phyloP scores from a whole-genome alignment of 2,797 vertebrate genomes.

The Notolabrus celidotus region DNA sequence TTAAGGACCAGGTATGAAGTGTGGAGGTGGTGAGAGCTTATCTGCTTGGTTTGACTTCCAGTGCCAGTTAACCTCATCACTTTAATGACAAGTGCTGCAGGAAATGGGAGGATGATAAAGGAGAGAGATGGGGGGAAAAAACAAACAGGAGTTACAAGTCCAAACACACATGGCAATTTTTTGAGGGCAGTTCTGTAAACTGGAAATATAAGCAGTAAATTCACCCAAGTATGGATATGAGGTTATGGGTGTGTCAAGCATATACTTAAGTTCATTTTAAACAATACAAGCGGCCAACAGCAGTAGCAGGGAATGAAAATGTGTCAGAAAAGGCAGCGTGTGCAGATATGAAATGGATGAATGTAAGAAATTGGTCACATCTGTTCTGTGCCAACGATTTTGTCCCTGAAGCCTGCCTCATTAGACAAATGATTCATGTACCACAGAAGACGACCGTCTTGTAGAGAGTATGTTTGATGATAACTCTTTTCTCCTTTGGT shows the following conservation, averaged over 20 bases:
- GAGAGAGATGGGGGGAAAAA: neutral
- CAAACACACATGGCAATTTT: no score
- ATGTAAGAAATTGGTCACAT: constrained; percentile 18
- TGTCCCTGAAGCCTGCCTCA: constrained; percentile 38
- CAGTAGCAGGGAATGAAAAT: neutral
- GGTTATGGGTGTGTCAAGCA: no score
- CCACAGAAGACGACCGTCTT: constrained; percentile 21
- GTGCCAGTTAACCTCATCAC: constrained; percentile 7
- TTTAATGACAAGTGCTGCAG: neutral
- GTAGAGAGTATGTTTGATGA: constrained; percentile 13
- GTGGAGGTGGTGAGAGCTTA: neutral
- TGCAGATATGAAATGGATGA: constrained; percentile 1
- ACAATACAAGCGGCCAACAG: neutral
- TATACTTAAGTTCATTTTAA: neutral
- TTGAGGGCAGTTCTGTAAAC: neutral
- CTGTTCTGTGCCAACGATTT: constrained; percentile 34
- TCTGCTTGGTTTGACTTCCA: constrained; percentile 7
- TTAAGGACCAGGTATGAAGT: neutral
- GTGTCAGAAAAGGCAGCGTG: neutral
- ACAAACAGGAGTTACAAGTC: no score
- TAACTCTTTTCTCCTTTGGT: neutral
- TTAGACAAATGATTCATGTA: constrained; percentile 47
- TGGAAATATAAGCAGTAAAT: neutral
- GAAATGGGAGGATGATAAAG: neutral
- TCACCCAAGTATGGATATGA: no score